These are phyloP conservation scores for Argyresthia albistria DNA, from an alignment of 2,888 invertebrate genomes.

Conservation along the genomic window DNA sequence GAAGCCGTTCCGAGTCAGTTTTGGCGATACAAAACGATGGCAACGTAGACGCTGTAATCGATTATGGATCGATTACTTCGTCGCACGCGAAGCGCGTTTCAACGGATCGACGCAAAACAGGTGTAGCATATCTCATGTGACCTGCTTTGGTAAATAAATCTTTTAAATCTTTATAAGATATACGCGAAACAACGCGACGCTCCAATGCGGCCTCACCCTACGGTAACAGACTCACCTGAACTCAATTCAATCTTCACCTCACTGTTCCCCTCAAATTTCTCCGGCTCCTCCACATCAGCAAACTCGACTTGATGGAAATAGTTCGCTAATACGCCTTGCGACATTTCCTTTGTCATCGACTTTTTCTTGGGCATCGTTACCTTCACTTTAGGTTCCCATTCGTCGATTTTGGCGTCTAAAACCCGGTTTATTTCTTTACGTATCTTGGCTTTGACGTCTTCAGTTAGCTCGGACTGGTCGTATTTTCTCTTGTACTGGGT, in stretches of 20 bases:
- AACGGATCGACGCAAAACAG: too few relatives aligned
- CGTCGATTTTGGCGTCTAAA: not conserved
- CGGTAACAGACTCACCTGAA: not conserved
- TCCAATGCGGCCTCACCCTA: conserved; percentile 5
- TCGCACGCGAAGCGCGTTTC: too few relatives aligned
- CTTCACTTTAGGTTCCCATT: not conserved
- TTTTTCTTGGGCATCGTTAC: not conserved
- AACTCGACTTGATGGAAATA: conserved; percentile 33
- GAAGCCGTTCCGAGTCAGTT: too few relatives aligned
- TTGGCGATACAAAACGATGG: too few relatives aligned
- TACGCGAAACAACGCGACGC: too few relatives aligned
- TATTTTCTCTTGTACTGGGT: conserved; percentile 39
- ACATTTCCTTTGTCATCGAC: not conserved
- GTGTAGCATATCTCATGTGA: too few relatives aligned
- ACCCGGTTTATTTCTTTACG: conserved; percentile 29
- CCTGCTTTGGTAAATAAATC: too few relatives aligned
- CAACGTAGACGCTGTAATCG: too few relatives aligned
- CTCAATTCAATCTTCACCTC: conserved; percentile 25
- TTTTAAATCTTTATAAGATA: too few relatives aligned
- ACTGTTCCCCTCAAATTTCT: too few relatives aligned
- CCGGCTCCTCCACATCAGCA: conserved; percentile 31
- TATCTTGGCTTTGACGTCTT: conserved; percentile 38
- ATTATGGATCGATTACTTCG: too few relatives aligned
- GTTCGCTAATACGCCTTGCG: too few relatives aligned
- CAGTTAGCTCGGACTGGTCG: conserved; percentile 38